Evolutionary conservation across 2,113 vertebrate genomes (phyloP), one percentile per base, ranked within the genome.

Genomic region (Macquaria australasica): DNA sequence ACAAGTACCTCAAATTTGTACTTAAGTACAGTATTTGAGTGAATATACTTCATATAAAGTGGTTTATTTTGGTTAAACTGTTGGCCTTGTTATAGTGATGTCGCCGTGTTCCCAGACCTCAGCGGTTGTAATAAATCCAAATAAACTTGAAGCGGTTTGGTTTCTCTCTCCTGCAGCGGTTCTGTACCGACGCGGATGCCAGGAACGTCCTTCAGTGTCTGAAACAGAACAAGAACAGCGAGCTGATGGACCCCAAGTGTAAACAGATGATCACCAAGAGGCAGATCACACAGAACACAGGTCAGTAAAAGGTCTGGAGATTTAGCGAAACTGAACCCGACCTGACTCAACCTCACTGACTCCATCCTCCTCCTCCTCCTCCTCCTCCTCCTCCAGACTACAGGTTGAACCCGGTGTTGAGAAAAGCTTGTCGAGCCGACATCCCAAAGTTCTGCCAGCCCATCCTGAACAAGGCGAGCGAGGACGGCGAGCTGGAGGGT

Each of bases 181-280:
- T 99, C 95, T 99, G 98, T 85, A 95, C 97, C 3, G 98, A 99
- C 67, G 94, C 98, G 0, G 98, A 99, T 77, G 95, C 98, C 7
- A 97, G 98, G 93, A 97, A 96, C 81, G 97, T 99, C 92, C 93
- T 99, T n/a, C 97, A 98, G 91, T 99, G 98, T 89, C 95, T 99
- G 91, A 99, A 99, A 68, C 98, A 99, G 90, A 99, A 99, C 95
- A 99, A 99, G 92, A 99, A 99, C 94, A 98, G 96, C 6, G 98
- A 99, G 92, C 91, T 98, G 89, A 99, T 99, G 98, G 98, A 99
- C 90, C 98, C 98, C 15, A 99, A 99, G 81, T 99, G 98, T 90
- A 99, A 99, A 90, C 98, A 99, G 85, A 99, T 98, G 98, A 99
- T 99, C 87, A 99, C 98, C 86, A 99, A 99, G 91, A 97, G 98